Percentiles rank a stretch among this genome's conserved stretches.
Evolutionary conservation across 2,113 vertebrate species (phyloP).

Genomic region (Actenoides hombroni): DNA sequence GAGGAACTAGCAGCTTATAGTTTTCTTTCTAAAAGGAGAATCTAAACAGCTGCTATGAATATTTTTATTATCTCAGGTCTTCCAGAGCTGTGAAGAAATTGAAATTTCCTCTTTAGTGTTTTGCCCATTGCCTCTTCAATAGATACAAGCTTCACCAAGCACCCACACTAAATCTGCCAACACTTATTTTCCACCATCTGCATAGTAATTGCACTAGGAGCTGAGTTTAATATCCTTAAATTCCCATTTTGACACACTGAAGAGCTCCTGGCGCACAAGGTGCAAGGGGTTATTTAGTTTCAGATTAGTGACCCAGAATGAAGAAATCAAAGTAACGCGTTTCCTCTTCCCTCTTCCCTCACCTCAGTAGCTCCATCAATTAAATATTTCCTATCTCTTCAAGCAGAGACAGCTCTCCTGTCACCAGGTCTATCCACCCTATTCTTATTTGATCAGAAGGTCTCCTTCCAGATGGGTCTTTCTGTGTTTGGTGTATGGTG

Average conservation of each 20-base stretch:
- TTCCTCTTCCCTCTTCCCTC: constrained; percentile 5
- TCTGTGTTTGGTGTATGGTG: neutral
- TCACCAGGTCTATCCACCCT: neutral
- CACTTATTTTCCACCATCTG: constrained; percentile 67
- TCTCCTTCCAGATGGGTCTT: neutral
- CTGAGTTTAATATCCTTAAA: constrained; percentile 60
- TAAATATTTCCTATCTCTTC: constrained; percentile 9
- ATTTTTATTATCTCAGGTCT: constrained; percentile 39
- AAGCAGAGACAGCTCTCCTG: neutral
- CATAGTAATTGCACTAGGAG: constrained; percentile 57
- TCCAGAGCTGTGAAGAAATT: constrained; percentile 44
- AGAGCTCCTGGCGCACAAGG: constrained; percentile 16
- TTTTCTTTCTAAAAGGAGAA: constrained; percentile 15
- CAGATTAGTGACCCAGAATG: constrained; percentile 34
- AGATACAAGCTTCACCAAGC: constrained; percentile 39
- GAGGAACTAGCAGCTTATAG: neutral
- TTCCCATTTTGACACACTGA: constrained; percentile 42
- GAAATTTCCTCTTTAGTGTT: constrained; percentile 41
- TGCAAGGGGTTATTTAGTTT: constrained; percentile 50
- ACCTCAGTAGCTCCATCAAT: constrained; percentile 20
- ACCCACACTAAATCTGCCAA: constrained; percentile 49
- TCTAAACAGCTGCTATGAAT: neutral
- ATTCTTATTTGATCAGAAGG: neutral
- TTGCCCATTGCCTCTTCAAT: constrained; percentile 37
- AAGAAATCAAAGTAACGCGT: constrained; percentile 24